phyloP scores from a whole-genome alignment of 2,888 invertebrate species.

The Liodrosophila aerea region DNA sequence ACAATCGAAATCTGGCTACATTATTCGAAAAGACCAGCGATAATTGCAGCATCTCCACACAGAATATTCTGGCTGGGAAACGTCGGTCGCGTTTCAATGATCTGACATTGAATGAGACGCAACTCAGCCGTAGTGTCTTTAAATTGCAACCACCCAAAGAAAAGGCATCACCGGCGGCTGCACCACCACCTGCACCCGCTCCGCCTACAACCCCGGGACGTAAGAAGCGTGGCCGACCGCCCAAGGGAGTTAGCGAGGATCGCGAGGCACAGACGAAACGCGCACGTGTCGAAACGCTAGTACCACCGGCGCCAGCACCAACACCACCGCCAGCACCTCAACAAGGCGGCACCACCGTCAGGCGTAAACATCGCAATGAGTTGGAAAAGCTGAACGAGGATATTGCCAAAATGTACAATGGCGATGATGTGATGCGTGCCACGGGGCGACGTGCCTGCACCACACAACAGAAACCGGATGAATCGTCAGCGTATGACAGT shows the following conservation, averaged over 20 bases:
- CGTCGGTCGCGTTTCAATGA: constrained; percentile 64
- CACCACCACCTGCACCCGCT: no score
- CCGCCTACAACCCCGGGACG: constrained; percentile 16
- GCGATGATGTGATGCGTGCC: constrained; percentile 85
- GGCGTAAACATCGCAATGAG: constrained; percentile 82
- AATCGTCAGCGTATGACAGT: constrained; percentile 55
- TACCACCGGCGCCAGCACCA: neutral
- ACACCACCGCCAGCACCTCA: constrained; percentile 73
- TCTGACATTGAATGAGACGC: constrained; percentile 72
- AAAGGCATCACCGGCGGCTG: neutral
- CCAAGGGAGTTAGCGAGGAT: no score
- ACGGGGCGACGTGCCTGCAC: constrained; percentile 85
- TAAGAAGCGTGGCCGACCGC: constrained; percentile 25
- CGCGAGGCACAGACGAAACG: no score
- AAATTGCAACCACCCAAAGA: constrained; percentile 9
- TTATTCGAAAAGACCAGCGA: constrained; percentile 74
- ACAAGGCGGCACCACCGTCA: no score
- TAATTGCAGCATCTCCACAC: constrained; percentile 78
- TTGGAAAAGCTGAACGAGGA: constrained; percentile 86
- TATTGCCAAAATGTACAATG: constrained; percentile 86
- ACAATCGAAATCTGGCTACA: constrained; percentile 49
- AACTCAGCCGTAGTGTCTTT: constrained; percentile 49
- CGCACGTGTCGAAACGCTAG: no score
- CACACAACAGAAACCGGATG: constrained; percentile 48
- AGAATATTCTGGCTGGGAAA: constrained; percentile 80